Conservation (phyloP, 2,113 vertebrate genomes). For the Pundamilia nyererei region DNA sequence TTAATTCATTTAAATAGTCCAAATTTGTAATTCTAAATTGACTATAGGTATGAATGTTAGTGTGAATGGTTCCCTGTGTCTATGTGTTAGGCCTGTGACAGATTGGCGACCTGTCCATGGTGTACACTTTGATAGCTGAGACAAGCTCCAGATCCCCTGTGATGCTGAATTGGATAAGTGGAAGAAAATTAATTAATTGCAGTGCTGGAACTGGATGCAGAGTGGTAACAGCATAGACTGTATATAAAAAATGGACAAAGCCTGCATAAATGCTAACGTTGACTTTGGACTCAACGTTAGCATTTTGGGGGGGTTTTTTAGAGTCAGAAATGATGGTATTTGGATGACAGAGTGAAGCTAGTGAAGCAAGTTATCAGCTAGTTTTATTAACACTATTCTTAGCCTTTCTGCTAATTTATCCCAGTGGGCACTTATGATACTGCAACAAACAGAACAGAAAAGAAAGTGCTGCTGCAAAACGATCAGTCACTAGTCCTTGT, state of each 20-base stretch:
- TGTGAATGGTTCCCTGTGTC: background rate
- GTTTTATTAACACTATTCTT: background rate
- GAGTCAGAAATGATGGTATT: background rate
- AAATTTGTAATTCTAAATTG: background rate
- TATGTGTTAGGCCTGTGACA: background rate
- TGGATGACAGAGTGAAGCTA: background rate
- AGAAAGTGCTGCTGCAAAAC: background rate
- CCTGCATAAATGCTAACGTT: rapidly evolving
- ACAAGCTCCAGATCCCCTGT: background rate
- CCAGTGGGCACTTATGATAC: rapidly evolving
- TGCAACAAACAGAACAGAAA: background rate
- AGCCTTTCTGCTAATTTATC: background rate
- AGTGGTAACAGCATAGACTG: background rate
- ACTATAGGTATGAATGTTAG: background rate
- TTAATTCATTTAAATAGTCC: background rate
- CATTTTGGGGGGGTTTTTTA: rapidly evolving
- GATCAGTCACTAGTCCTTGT: background rate
- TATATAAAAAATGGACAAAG: background rate
- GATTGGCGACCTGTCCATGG: rapidly evolving
- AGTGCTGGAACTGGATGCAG: background rate
- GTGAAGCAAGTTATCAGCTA: background rate
- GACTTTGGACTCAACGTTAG: background rate
- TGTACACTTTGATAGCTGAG: background rate
- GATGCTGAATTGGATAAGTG: background rate
- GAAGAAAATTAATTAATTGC: background rate